These are phyloP conservation scores for Clinocottus analis DNA, from an alignment of 2,113 vertebrate species.

Conservation along the genomic window DNA sequence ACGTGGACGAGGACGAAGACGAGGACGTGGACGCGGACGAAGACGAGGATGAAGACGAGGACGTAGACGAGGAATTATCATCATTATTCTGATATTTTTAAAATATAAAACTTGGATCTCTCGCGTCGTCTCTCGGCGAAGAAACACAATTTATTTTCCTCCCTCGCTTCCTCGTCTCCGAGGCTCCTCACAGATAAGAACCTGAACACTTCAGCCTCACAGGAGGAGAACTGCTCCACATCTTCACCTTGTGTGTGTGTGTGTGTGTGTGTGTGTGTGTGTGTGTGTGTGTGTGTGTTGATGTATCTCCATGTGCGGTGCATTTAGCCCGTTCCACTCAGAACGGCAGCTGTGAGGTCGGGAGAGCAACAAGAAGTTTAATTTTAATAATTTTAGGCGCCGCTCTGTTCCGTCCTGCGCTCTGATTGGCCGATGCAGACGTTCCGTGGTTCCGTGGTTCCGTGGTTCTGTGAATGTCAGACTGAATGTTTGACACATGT, in stretches of 20 bases:
- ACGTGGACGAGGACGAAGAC: too few species aligned
- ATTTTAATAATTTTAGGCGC: slow-evolving; percentile 11
- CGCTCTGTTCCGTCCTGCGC: neutral
- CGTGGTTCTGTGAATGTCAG: slow-evolving; percentile 19
- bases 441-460: slow-evolving; percentile 2
- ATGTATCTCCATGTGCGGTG: neutral
- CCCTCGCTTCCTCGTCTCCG: neutral
- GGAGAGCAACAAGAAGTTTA: neutral
- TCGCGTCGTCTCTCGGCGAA: neutral
- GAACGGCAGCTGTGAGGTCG: slow-evolving; percentile 13
- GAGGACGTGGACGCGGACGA: too few species aligned
- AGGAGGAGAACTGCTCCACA: too few species aligned
- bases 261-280: neutral
- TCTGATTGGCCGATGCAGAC: slow-evolving; percentile 18
- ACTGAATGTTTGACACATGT: slow-evolving; percentile 34
- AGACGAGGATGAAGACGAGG: too few species aligned
- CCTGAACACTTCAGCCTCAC: slow-evolving; percentile 1
- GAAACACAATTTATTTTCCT: neutral
- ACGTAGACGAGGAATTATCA: too few species aligned
- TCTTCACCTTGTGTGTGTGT: neutral
- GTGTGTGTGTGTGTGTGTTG: neutral
- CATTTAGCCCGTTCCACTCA: neutral
- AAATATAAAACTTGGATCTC: neutral
- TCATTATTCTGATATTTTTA: too few species aligned
- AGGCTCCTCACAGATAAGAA: slow-evolving; percentile 9